Base-by-base conservation (phyloP, 2,113 vertebrate genomes). In the Nesoenas mayeri region DNA sequence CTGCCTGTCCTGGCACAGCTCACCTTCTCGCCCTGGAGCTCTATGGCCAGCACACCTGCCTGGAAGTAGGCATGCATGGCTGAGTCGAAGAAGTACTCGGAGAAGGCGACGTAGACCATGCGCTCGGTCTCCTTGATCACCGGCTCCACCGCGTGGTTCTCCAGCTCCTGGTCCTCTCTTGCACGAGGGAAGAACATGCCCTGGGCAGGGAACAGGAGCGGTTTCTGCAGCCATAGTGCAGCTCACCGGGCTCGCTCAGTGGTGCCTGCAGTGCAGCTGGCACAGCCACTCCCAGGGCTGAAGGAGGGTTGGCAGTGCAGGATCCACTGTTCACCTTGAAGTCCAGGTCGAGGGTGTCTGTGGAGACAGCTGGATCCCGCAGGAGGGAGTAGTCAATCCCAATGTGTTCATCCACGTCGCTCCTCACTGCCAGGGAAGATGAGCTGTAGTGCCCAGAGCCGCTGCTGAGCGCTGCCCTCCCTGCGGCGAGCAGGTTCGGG, bases 371-470 rank as follows among this genome's bases (percentile, higher is more conserved):
- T 0, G 99, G 99, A 78, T 99, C 98, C 50, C 94, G 97, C 19
- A 99, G 96, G 32, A 99, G 98, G n/a, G 99, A 99, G 91, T 99
- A 99, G 96, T 99, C 99, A 1, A 99, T 99, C 57, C 99, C 99
- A 0, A 99, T 95, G 8, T 98, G 98, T 3, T 97, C 51, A 42
- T 99, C 99, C 88, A 99, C 99, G 0, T 98, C 80, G 7, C 97
- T 96, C 50, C 98, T 98, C 77, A 99, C 99, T 98, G 91, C 9
- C 78, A 40, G 31, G 61, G 72, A 69, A 64, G 42, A 84, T 40
- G 15, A 29, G 50, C 32, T 21, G 79, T 79, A 10, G 18, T 60
- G 32, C 61, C 47, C 22, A 17, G 44, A 40, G 77, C 47, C 73
- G 3, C 20, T 72, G 42, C 3, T 2, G 38, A 47, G 17, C 18